A percentile compares a stretch with the other conserved stretches of the same genome.
These are phyloP conservation scores for Drosophila murphyi DNA, from an alignment of 1,140 invertebrate species.

Conservation along the genomic window DNA sequence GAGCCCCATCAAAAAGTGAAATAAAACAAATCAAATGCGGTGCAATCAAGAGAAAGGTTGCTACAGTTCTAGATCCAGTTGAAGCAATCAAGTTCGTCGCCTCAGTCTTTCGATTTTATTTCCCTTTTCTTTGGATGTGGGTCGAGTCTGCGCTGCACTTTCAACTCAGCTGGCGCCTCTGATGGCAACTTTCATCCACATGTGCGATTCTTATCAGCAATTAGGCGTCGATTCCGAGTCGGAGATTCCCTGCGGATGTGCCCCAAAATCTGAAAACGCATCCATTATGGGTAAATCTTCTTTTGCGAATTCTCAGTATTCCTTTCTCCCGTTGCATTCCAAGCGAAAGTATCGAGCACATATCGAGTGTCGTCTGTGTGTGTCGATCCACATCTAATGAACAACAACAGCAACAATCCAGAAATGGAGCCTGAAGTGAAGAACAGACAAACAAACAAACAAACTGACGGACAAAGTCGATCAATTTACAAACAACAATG, in stretches of 20 bases:
- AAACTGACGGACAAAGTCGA: slow-evolving; percentile 28
- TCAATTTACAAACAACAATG: slow-evolving; percentile 64
- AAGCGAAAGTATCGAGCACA: slow-evolving; percentile 58
- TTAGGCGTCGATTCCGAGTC: slow-evolving; percentile 41
- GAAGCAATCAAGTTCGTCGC: slow-evolving; percentile 54
- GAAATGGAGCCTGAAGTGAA: slow-evolving; percentile 19
- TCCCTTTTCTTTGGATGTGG: slow-evolving; percentile 28
- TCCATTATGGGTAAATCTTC: slow-evolving; percentile 37
- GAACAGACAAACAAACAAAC: slow-evolving; percentile 29
- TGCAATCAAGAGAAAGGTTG: slow-evolving; percentile 54
- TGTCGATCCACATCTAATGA: slow-evolving; percentile 59
- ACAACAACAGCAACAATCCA: slow-evolving; percentile 24
- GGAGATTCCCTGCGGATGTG: slow-evolving; percentile 27
- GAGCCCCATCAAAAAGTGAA: slow-evolving; percentile 59
- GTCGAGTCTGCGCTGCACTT: slow-evolving; percentile 48
- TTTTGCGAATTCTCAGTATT: slow-evolving; percentile 27
- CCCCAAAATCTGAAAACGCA: slow-evolving; percentile 12
- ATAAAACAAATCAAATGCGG: slow-evolving; percentile 64
- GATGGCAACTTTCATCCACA: slow-evolving; percentile 44
- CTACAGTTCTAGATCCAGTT: slow-evolving; percentile 43
- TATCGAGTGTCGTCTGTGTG: slow-evolving; percentile 3
- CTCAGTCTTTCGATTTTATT: slow-evolving; percentile 44
- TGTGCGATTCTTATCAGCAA: slow-evolving; percentile 64
- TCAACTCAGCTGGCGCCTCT: slow-evolving; percentile 36
- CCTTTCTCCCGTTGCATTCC: slow-evolving; percentile 52